Evolutionary conservation across 1,140 invertebrate genomes (phyloP).

Genomic region (Cydia fagiglandana): DNA sequence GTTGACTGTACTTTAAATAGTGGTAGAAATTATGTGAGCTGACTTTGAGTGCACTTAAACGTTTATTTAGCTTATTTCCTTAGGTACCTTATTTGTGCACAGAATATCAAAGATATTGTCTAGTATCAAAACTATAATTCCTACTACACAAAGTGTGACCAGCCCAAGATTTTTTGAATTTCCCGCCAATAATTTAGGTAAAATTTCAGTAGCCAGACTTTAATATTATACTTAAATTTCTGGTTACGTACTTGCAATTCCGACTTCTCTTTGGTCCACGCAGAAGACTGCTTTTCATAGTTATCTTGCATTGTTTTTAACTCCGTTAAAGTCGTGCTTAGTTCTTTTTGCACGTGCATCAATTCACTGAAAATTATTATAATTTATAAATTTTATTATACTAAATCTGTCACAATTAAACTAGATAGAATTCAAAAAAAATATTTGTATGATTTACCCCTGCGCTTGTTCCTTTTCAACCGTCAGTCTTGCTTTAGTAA

Average conservation of each 20-base stretch:
- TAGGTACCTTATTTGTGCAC: no score
- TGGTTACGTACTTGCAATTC: conserved; percentile 81
- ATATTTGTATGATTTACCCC: conserved; percentile 62
- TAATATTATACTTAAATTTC: no score
- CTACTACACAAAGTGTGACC: no score
- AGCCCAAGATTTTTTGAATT: no score
- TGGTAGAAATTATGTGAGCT: no score
- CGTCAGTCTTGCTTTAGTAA: conserved; percentile 87
- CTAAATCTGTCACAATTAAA: conserved; percentile 24
- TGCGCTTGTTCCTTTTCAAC: conserved; percentile 86
- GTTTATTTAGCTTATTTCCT: no score
- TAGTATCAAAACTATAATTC: no score
- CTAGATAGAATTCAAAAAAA: conserved; percentile 11
- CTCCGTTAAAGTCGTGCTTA: conserved; percentile 82
- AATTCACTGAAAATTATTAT: conserved; percentile 58
- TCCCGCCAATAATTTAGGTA: no score
- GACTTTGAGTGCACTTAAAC: no score
- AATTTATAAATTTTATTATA: conserved; percentile 28
- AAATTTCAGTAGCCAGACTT: no score
- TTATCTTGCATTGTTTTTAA: conserved; percentile 84
- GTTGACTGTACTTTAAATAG: no score
- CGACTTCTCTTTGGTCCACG: conserved; percentile 88
- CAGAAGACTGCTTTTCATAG: conserved; percentile 83
- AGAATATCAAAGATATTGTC: no score
- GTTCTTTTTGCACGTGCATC: conserved; percentile 77